phyloP scores from a whole-genome alignment of 2,113 vertebrate species.

The Enhydra lutris region DNA sequence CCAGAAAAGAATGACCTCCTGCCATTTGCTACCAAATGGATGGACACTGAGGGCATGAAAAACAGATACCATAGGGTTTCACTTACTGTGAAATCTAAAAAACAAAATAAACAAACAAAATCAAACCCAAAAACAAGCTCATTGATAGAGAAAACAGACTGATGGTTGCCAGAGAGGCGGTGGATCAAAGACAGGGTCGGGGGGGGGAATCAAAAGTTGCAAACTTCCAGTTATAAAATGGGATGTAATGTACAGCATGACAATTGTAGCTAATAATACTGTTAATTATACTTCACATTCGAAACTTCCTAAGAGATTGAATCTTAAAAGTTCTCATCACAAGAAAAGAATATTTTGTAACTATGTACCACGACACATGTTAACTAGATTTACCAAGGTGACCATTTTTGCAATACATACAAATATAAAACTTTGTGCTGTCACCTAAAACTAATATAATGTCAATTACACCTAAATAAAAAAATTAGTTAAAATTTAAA shows the following conservation, averaged over 20 bases:
- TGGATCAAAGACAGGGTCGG: not conserved
- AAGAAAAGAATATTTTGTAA: not conserved
- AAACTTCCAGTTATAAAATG: not conserved
- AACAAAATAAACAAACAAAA: too few species aligned
- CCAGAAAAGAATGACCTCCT: not conserved
- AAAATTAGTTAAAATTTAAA: not conserved
- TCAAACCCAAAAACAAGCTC: too few species aligned
- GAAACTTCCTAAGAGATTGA: not conserved
- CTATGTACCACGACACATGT: not conserved
- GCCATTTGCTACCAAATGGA: not conserved
- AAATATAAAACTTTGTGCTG: not conserved
- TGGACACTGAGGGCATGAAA: not conserved
- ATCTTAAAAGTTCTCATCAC: not conserved
- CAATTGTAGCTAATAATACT: not conserved
- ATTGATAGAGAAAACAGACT: too few species aligned
- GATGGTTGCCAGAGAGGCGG: not conserved
- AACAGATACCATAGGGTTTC: not conserved
- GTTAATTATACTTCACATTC: not conserved
- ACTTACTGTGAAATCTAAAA: not conserved
- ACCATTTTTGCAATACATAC: not conserved
- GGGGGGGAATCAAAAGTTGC: not conserved
- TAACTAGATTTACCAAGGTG: not conserved
- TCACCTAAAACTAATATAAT: not conserved
- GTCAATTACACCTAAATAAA: not conserved
- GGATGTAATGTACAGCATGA: not conserved